phyloP scores from a whole-genome alignment of 2,888 invertebrate species.

The Drosophila testacea region DNA sequence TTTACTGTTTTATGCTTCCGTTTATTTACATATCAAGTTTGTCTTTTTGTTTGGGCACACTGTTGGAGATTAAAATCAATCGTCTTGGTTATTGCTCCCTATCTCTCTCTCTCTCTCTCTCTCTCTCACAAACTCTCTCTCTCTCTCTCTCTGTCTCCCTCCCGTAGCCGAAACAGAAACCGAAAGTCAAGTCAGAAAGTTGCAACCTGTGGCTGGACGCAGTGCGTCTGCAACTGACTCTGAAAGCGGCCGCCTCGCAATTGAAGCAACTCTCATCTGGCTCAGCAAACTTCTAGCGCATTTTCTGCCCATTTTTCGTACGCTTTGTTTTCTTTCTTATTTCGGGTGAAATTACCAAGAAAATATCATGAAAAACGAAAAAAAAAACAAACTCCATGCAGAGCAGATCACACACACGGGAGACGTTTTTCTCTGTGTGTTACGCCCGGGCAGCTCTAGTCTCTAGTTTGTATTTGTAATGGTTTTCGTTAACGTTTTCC shows the following conservation, averaged over 20 bases:
- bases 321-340: constrained; percentile 35
- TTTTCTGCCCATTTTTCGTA: constrained; percentile 5
- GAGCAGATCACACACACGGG: constrained; percentile 38
- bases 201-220: constrained; percentile 12
- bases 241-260: constrained; percentile 45
- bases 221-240: constrained; percentile 34
- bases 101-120: too few relatives aligned
- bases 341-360: constrained; percentile 69
- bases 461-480: constrained; percentile 30
- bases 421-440: constrained; percentile 64
- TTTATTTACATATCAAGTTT: constrained; percentile 66
- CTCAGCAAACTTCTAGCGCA: constrained; percentile 63
- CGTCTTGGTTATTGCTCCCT: not conserved
- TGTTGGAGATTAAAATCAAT: not conserved
- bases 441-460: constrained; percentile 62
- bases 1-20: constrained; percentile 41
- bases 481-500: constrained; percentile 33
- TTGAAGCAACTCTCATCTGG: constrained; percentile 46
- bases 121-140: not conserved
- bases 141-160: too few relatives aligned
- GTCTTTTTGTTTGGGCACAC: not conserved
- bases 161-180: not conserved
- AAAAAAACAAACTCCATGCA: constrained; percentile 35
- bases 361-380: constrained; percentile 18
- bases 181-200: not conserved